phyloP scores from a whole-genome alignment of 2,888 invertebrate species.

The Thera britannica region DNA sequence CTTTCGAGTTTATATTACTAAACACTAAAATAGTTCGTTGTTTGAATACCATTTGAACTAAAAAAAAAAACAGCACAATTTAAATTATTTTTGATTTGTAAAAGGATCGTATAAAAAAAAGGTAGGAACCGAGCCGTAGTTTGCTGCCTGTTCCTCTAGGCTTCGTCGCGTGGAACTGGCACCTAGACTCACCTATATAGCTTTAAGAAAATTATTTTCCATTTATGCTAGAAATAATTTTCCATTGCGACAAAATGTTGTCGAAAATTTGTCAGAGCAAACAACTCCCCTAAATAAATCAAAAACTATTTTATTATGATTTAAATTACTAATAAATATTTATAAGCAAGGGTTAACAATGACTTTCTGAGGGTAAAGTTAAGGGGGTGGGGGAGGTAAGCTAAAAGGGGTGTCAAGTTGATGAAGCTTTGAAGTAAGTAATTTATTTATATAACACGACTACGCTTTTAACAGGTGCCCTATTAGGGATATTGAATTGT shows the following conservation, averaged over 20 bases:
- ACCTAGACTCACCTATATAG: too few relatives aligned
- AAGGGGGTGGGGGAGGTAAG: conserved; percentile 10
- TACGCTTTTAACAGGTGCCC: conserved; percentile 52
- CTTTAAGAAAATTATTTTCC: too few relatives aligned
- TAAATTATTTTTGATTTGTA: too few relatives aligned
- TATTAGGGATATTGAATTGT: neutral
- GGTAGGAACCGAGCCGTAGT: too few relatives aligned
- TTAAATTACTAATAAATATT: conserved; percentile 37
- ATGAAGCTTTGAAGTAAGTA: conserved; percentile 45
- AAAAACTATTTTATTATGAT: conserved; percentile 27
- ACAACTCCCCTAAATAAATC: conserved; percentile 15
- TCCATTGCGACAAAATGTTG: neutral
- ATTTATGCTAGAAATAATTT: neutral
- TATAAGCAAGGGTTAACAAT: conserved; percentile 39
- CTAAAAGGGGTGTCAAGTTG: conserved; percentile 30
- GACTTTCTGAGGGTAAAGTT: conserved; percentile 25
- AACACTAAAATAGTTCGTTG: too few relatives aligned
- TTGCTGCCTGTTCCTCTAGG: too few relatives aligned
- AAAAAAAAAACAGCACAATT: too few relatives aligned
- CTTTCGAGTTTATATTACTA: too few relatives aligned
- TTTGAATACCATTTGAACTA: too few relatives aligned
- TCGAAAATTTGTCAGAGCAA: neutral
- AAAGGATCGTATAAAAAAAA: too few relatives aligned
- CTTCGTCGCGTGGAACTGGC: too few relatives aligned
- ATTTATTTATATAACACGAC: conserved; percentile 54